Evolutionary conservation across 2,797 vertebrate genomes (phyloP), one percentile per base, ranked within the genome.

Genomic region (Scleropages formosus): DNA sequence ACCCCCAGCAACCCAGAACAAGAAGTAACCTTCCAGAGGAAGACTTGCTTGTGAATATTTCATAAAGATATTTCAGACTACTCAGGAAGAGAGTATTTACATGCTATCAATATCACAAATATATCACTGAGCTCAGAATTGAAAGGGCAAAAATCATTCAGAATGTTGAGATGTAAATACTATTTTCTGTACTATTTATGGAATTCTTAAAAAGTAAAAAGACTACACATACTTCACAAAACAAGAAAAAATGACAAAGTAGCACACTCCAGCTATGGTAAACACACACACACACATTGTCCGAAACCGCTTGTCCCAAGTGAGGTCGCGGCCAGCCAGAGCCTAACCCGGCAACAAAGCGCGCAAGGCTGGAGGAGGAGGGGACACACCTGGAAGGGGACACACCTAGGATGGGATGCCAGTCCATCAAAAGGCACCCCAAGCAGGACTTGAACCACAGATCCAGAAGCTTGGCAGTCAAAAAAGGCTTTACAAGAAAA

Each of bases 71-170:
- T 88, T 76, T 65, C 88, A 90, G 89, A 89, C 81, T 80, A 60
- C 82, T 84, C 80, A 68, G 87, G 89, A 88, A 89, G 78, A 85
- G 81, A 85, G 81, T 85, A 91, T 89, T 85, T 70, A 86, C 84
- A 75, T 74, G 82, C 87, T 83, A 88, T 88, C 89, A 88, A 89
- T 89, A 86, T 85, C 86, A 88, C 88, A 89, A 88, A 90, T 89
- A 91, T 90, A 90, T 88, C 89, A 85, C 27, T 78, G 80, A 80
- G 83, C 86, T 87, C 83, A 83, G 87, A 90, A 88, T 88, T 89
- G 78, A 79, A 77, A 80, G 78, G 79, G 75, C 78, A 89, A 88
- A 90, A 89, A 88, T 90, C 88, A 88, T 84, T 80, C 82, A 87
- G 85, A 89, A 85, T 89, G 74, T 82, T 64, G 74, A 82, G 64